Percentiles rank a stretch among this genome's conserved stretches.
phyloP scores from a whole-genome alignment of 2,797 vertebrate species.

The Pantherophis alleghaniensis region DNA sequence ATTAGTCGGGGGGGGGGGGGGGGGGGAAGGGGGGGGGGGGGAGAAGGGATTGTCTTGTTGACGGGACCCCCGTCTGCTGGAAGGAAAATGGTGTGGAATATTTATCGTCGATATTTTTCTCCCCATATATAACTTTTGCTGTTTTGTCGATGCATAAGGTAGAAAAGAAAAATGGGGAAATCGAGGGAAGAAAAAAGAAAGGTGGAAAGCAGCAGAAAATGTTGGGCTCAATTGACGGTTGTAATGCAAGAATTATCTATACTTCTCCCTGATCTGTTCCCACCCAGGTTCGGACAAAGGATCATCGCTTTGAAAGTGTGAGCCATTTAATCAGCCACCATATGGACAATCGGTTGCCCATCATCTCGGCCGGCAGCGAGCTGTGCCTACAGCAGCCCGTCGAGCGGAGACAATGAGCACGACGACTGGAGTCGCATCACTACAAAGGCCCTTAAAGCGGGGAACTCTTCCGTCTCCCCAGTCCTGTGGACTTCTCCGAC shows the following conservation, averaged over 20 bases:
- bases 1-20: no score
- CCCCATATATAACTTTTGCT: no score
- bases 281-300: constrained; percentile 91
- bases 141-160: no score
- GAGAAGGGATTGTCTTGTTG: not conserved
- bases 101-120: no score
- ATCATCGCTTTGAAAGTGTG: constrained; percentile 95
- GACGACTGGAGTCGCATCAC: accelerated
- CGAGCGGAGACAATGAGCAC: constrained; percentile 83
- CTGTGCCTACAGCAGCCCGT: constrained; percentile 96
- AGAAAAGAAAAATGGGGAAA: not conserved
- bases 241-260: no score
- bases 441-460: not conserved
- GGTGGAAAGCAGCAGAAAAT: no score
- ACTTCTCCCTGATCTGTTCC: not conserved
- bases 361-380: constrained; percentile 95
- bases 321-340: constrained; percentile 98
- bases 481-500: not conserved
- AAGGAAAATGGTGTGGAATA: not conserved
- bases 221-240: no score
- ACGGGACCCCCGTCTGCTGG: not conserved
- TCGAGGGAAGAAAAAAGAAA: no score
- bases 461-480: not conserved
- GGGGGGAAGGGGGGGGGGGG: accelerated
- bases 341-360: constrained; percentile 98